These are phyloP conservation scores for Salarias fasciatus DNA, from an alignment of 2,797 vertebrate species.

Conservation along the genomic window DNA sequence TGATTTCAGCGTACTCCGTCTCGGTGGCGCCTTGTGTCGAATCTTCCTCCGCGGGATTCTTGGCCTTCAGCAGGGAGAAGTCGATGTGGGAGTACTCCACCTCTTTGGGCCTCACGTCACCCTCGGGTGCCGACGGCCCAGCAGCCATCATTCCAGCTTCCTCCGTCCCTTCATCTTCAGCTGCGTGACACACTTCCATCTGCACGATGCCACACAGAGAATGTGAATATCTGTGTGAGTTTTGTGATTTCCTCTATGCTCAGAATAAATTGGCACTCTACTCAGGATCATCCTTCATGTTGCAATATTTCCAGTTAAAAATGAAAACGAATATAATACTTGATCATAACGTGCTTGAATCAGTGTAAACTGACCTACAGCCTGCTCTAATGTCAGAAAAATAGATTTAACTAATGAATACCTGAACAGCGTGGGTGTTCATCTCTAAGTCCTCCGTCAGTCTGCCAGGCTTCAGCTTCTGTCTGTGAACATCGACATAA, in stretches of 20 bases:
- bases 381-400: no score
- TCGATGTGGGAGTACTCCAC: no score
- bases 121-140: background rate
- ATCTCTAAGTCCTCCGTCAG: conserved; percentile 23
- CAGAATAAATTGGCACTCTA: no score
- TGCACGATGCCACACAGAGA: conserved; percentile 17
- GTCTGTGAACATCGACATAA: conserved; percentile 9
- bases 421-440: background rate
- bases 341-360: no score
- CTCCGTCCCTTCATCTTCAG: conserved; percentile 10
- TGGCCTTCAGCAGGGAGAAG: conserved; percentile 22
- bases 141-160: background rate
- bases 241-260: no score
- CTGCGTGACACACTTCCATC: conserved; percentile 18
- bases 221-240: no score
- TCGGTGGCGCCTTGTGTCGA: conserved; percentile 1
- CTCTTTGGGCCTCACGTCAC: no score
- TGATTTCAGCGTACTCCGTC: conserved; percentile 75
- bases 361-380: no score
- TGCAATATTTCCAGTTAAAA: no score
- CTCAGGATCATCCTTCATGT: no score
- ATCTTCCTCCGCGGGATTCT: background rate
- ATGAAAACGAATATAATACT: no score
- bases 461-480: background rate
- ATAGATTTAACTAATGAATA: conserved; percentile 9